Evolutionary conservation across 2,797 vertebrate species (phyloP).

Genomic region (Prunella strophiata): DNA sequence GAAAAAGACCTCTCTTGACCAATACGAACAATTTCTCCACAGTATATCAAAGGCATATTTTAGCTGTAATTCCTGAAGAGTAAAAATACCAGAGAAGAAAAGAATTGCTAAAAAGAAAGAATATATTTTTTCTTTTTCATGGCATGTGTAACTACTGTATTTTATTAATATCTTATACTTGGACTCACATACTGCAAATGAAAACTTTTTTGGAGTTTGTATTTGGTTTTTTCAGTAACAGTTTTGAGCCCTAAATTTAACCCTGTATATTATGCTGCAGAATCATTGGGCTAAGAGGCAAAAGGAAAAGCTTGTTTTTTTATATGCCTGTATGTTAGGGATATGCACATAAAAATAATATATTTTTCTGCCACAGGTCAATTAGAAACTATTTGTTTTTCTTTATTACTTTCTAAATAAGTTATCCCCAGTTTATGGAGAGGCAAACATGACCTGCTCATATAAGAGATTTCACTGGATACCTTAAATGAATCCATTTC

Average conservation of each 20-base stretch:
- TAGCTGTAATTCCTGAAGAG: not conserved
- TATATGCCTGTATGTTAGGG: not conserved
- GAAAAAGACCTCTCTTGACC: not conserved
- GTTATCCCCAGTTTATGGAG: not conserved
- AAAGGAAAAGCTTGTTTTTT: not conserved
- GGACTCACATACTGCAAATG: not conserved
- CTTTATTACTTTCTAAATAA: not conserved
- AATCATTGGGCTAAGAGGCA: not conserved
- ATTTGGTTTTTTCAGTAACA: fast-evolving
- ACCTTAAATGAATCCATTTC: not conserved
- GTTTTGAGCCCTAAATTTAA: not conserved
- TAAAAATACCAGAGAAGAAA: not conserved
- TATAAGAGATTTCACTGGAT: not conserved
- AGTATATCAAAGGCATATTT: not conserved
- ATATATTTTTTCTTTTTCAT: not conserved
- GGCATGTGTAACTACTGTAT: not conserved
- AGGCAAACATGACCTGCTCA: not conserved
- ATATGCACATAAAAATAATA: not conserved
- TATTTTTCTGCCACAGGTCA: not conserved
- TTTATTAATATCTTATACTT: not conserved
- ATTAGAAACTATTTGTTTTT: not conserved
- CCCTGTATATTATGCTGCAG: not conserved
- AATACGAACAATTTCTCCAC: not conserved
- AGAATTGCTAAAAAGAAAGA: not conserved
- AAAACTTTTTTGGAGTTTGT: not conserved